phyloP scores from a whole-genome alignment of 2,888 invertebrate genomes.

The Halictus ligatus region DNA sequence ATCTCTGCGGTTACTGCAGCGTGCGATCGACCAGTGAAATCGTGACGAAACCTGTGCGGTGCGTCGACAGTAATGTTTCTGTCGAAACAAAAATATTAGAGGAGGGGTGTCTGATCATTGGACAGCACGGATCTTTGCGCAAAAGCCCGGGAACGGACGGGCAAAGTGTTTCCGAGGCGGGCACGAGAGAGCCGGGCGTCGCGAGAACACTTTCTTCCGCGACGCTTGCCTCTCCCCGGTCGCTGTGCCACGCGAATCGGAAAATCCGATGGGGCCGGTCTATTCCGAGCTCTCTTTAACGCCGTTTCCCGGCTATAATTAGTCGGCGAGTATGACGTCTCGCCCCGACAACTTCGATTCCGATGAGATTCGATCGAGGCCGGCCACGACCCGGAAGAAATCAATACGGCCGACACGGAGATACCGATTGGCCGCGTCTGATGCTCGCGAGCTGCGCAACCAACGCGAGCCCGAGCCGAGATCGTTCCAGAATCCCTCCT shows the following conservation, averaged over 20 bases:
- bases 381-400: constrained; percentile 68
- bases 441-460: constrained; percentile 57
- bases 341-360: constrained; percentile 57
- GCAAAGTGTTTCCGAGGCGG: constrained; percentile 2
- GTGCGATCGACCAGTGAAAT: no score
- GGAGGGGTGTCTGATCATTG: no score
- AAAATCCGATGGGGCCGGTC: constrained; percentile 55
- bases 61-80: no score
- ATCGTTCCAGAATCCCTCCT: constrained; percentile 16
- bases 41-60: no score
- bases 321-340: constrained; percentile 64
- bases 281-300: constrained; percentile 65
- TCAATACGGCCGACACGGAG: constrained; percentile 67
- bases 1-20: not conserved
- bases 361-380: constrained; percentile 69
- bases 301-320: constrained; percentile 67
- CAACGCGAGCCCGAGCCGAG: not conserved
- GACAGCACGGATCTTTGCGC: no score
- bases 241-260: constrained; percentile 54
- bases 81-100: no score
- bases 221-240: constrained; percentile 18
- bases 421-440: constrained; percentile 63
- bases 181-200: not conserved
- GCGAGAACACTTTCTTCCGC: constrained; percentile 22
- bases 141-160: not conserved